phyloP scores from a whole-genome alignment of 2,797 vertebrate genomes.

The Lophotriccus pileatus region DNA sequence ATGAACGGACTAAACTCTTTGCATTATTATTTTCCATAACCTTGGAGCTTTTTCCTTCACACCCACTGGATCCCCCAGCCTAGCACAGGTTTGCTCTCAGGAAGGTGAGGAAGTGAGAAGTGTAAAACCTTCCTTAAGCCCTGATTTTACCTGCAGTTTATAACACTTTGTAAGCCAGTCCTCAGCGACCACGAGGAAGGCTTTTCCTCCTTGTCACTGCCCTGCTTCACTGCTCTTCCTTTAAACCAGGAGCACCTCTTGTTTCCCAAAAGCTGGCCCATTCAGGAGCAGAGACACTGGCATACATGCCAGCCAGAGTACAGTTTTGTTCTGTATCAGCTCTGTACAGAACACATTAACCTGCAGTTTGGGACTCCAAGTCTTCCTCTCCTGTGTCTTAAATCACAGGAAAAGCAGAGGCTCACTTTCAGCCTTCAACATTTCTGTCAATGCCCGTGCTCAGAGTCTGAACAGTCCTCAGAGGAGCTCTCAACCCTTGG shows the following conservation, averaged over 20 bases:
- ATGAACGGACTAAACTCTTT: background rate
- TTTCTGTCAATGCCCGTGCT: background rate
- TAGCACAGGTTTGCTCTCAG: background rate
- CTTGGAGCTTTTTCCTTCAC: background rate
- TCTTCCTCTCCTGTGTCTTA: background rate
- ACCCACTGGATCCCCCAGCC: background rate
- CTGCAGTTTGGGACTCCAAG: background rate
- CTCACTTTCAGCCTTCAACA: background rate
- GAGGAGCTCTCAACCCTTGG: background rate
- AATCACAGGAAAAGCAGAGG: background rate
- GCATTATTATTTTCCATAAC: background rate
- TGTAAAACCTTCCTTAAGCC: background rate
- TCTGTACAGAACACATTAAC: background rate
- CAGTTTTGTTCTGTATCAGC: background rate
- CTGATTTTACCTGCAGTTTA: background rate
- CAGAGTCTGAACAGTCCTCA: background rate
- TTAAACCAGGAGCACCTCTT: background rate
- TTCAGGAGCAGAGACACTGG: background rate
- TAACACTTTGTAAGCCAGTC: background rate
- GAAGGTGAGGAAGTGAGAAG: background rate
- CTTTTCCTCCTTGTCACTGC: background rate
- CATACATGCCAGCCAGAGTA: background rate
- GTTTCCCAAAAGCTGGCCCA: background rate
- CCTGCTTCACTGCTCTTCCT: background rate
- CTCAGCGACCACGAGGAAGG: background rate